Percentiles rank a stretch among this genome's conserved stretches.
These are phyloP conservation scores for Sweltsa coloradensis DNA, from an alignment of 1,140 invertebrate genomes.

Conservation along the genomic window DNA sequence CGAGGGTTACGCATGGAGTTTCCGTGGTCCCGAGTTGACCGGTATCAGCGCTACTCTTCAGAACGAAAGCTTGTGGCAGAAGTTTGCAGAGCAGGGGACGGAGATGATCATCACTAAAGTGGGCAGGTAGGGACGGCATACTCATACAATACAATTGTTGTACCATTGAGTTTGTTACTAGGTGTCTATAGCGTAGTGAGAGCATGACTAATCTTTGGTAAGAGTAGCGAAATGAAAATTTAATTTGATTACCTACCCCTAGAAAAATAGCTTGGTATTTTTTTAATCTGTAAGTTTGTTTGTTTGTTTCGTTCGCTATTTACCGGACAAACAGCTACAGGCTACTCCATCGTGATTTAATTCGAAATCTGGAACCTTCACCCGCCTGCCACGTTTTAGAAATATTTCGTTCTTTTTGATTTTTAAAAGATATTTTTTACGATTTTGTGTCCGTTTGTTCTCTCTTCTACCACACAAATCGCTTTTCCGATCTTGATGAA, in stretches of 20 bases:
- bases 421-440: too few relatives aligned
- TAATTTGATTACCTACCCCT: neutral
- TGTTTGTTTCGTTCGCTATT: neutral
- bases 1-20: too few relatives aligned
- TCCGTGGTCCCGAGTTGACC: too few relatives aligned
- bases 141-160: neutral
- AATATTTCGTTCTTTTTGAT: too few relatives aligned
- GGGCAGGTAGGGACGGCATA: slow-evolving; percentile 9
- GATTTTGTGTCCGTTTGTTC: too few relatives aligned
- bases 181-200: neutral
- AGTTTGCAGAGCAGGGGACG: slow-evolving; percentile 6
- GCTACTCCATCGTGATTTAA: too few relatives aligned
- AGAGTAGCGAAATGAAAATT: neutral
- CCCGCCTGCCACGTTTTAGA: too few relatives aligned
- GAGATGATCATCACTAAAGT: slow-evolving; percentile 15
- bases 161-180: neutral
- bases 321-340: too few relatives aligned
- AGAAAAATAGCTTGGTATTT: neutral
- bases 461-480: too few relatives aligned
- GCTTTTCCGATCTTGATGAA: too few relatives aligned
- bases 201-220: neutral
- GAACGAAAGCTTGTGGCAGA: slow-evolving; percentile 19
- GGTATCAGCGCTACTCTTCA: neutral
- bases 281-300: neutral
- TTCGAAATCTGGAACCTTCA: too few relatives aligned